Evolutionary conservation across 2,888 invertebrate genomes (phyloP).

Genomic region (Melanargia galathea): DNA sequence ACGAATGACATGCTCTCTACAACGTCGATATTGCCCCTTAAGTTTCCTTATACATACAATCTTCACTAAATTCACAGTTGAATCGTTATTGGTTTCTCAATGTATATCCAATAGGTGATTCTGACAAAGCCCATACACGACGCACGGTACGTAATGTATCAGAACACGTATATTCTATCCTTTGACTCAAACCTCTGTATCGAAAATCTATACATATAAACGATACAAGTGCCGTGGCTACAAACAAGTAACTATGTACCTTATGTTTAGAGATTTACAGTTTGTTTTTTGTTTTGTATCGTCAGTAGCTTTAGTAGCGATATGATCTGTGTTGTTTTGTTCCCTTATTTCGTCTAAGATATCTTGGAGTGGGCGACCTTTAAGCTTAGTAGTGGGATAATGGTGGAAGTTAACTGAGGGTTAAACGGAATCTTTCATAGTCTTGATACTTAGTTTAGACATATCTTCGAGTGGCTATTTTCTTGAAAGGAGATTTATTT

Average conservation of each 20-base stretch:
- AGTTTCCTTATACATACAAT: background rate
- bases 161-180: constrained; percentile 56
- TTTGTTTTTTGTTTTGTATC: constrained; percentile 27
- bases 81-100: constrained; percentile 32
- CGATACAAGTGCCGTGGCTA: constrained; percentile 54
- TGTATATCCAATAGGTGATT: constrained; percentile 53
- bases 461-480: background rate
- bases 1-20: background rate
- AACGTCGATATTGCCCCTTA: background rate
- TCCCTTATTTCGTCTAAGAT: constrained; percentile 61
- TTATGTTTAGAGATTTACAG: constrained; percentile 39
- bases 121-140: constrained; percentile 48
- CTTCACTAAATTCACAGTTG: constrained; percentile 19
- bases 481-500: background rate
- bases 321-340: constrained; percentile 65
- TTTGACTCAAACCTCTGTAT: constrained; percentile 72
- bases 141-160: constrained; percentile 56
- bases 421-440: constrained; percentile 33
- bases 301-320: constrained; percentile 51
- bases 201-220: constrained; percentile 59
- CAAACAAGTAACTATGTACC: constrained; percentile 42
- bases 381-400: constrained; percentile 48
- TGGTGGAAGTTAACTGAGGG: constrained; percentile 35
- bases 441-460: background rate
- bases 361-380: constrained; percentile 49